Conservation (phyloP, 2,797 vertebrate species). For the Hemitrygon akajei region DNA sequence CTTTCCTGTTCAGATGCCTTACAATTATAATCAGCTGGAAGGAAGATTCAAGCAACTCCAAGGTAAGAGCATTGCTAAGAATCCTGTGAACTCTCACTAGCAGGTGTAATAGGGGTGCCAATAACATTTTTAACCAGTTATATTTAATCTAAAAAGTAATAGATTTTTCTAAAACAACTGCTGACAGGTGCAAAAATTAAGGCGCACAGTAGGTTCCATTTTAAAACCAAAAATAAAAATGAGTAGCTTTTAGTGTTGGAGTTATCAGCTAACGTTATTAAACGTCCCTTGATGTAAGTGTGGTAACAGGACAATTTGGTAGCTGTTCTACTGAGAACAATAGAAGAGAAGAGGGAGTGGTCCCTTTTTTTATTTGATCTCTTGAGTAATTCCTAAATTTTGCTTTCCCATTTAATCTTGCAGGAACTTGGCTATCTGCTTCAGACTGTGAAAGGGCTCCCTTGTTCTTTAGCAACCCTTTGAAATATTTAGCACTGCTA, state of each 20-base stretch:
- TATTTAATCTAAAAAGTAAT: background rate
- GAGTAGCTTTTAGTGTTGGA: background rate
- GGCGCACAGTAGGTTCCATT: background rate
- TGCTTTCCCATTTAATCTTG: conserved; percentile 40
- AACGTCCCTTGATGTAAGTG: conserved; percentile 24
- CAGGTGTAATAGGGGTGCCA: conserved; percentile 24
- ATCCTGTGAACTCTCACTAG: conserved; percentile 39
- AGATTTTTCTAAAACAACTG: background rate
- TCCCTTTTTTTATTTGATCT: conserved; percentile 50
- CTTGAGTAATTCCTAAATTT: conserved; percentile 43
- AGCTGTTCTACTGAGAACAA: conserved; percentile 48
- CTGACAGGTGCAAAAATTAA: background rate
- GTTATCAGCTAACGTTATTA: background rate
- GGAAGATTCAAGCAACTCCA: conserved; percentile 93
- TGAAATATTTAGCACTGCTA: conserved; percentile 34
- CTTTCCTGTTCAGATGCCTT: conserved; percentile 71
- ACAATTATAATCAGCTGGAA: conserved; percentile 94
- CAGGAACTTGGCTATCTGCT: conserved; percentile 30
- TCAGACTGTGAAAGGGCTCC: conserved; percentile 53
- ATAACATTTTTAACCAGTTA: background rate
- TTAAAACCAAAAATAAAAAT: background rate
- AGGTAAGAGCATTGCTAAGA: conserved; percentile 67
- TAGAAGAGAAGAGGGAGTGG: conserved; percentile 52
- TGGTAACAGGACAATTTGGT: conserved; percentile 42
- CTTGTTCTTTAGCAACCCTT: conserved; percentile 42